phyloP scores from a whole-genome alignment of 2,797 vertebrate species.

The Anguilla marmorata region DNA sequence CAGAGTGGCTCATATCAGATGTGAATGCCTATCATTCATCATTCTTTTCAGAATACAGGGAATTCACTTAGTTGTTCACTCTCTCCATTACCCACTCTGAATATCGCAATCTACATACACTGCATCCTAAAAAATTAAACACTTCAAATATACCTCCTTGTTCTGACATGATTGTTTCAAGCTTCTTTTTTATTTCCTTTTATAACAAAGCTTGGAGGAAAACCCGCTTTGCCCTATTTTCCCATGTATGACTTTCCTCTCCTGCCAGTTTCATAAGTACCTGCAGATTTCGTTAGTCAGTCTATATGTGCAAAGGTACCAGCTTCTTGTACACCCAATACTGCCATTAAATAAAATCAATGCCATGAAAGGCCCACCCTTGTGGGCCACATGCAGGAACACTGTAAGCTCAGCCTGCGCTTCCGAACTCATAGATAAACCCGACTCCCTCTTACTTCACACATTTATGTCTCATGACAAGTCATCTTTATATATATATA shows the following conservation, averaged over 20 bases:
- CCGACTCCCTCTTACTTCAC: neutral
- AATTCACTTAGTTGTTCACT: constrained; percentile 15
- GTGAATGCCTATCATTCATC: neutral
- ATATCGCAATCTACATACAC: neutral
- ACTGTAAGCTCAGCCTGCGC: no score
- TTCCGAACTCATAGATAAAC: neutral
- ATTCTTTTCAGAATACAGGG: neutral
- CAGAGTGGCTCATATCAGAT: constrained; percentile 7
- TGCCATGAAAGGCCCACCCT: neutral
- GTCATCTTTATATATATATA: neutral
- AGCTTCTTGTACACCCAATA: neutral
- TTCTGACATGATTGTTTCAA: neutral
- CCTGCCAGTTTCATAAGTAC: constrained; percentile 3
- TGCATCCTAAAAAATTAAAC: neutral
- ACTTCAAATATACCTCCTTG: neutral
- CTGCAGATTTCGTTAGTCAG: neutral
- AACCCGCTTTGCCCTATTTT: neutral
- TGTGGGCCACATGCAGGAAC: no score
- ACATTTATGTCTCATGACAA: neutral
- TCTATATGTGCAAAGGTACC: neutral
- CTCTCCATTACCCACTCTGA: neutral
- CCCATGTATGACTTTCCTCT: neutral
- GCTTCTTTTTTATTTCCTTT: neutral
- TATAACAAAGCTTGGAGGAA: neutral
- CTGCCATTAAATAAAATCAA: neutral